Percentiles rank a stretch among this genome's conserved stretches.
phyloP scores from a whole-genome alignment of 1,140 invertebrate genomes.

The Nixonia krombeini region DNA sequence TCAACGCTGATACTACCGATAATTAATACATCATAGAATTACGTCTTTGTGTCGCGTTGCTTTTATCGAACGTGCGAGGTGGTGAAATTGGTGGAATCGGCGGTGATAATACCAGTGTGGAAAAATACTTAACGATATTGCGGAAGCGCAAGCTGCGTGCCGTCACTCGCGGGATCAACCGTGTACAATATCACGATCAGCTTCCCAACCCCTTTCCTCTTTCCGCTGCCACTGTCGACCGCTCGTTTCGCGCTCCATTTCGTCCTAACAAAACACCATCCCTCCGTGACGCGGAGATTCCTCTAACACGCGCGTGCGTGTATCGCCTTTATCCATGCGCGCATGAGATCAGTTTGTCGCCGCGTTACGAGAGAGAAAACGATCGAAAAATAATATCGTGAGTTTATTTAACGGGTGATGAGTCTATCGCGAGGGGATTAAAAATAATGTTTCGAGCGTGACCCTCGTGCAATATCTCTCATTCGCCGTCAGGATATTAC shows the following conservation, averaged over 20 bases:
- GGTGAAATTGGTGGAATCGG: too few species aligned
- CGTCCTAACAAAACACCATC: conserved; percentile 54
- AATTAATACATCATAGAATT: too few species aligned
- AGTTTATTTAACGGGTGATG: conserved; percentile 64
- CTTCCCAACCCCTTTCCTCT: too few species aligned
- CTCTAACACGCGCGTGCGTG: conserved; percentile 16
- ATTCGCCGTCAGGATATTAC: too few species aligned
- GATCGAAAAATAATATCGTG: conserved; percentile 69
- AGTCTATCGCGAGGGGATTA: conserved; percentile 61
- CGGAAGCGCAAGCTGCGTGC: too few species aligned
- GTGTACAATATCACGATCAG: conserved; percentile 15
- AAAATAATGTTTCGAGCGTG: conserved; percentile 68
- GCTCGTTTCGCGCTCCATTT: conserved; percentile 50
- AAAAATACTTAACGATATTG: too few species aligned
- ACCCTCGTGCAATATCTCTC: conserved; percentile 49
- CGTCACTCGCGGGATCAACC: too few species aligned
- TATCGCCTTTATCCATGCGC: conserved; percentile 49
- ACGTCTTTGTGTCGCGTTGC: too few species aligned
- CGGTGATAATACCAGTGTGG: too few species aligned
- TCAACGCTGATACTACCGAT: too few species aligned
- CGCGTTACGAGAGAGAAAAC: conserved; percentile 33
- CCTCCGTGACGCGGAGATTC: conserved; percentile 35
- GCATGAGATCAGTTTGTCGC: conserved; percentile 42
- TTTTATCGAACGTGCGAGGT: too few species aligned
- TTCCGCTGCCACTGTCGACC: conserved; percentile 14